Base-by-base conservation (phyloP, 2,888 invertebrate species). In the Campoplex nolae region DNA sequence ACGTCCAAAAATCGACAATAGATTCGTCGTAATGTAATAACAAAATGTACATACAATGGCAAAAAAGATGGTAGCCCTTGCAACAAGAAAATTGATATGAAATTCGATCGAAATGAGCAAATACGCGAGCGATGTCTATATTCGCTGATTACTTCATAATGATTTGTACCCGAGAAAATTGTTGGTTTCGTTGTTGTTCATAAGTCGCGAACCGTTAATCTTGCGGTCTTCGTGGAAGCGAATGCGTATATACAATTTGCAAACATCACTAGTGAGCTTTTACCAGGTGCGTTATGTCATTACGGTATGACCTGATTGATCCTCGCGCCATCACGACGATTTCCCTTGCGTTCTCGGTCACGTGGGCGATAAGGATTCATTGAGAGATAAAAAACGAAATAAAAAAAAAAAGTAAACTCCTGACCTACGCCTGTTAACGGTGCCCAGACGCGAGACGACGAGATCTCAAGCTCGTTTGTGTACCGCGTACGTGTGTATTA, bases 391-490 rank as follows among this genome's bases (percentile, higher is more conserved):
- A 51, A 62, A 42, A 42, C 42, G 58, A 77, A 38, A 9, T 38
- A 38, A 38, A 48, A 45, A 75, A 71, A 76, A 23, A 23, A 68
- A 78, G 78, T 28, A 56, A 35, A 80, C 62, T 76, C 54, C 78
- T 85, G 85, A 85, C 85, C 81, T 85, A 77, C 82, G 85, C 77
- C 85, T 71, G 82, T 65, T 76, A 73, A 58, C 51, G 65, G 56
- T 77, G 56, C 73, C 45, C 71, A 28, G 81, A 71, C 71, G 42
- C 28, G 48, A n/a, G 71, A 73, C 77, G 71, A 73, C 77, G 54
- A 56, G 67, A 75, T 58, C 38, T 62, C 67, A 48, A 71, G 51
- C 62, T 65, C 42, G 45, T 65, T n/a, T 48, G 11, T 65, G 38
- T 82, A 51, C 32, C 8, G 16, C 16, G 38, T 65, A 16, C 32